Evolutionary conservation across 2,888 invertebrate genomes (phyloP), one percentile per base, ranked within the genome.

Genomic region (Dorcus hopei): DNA sequence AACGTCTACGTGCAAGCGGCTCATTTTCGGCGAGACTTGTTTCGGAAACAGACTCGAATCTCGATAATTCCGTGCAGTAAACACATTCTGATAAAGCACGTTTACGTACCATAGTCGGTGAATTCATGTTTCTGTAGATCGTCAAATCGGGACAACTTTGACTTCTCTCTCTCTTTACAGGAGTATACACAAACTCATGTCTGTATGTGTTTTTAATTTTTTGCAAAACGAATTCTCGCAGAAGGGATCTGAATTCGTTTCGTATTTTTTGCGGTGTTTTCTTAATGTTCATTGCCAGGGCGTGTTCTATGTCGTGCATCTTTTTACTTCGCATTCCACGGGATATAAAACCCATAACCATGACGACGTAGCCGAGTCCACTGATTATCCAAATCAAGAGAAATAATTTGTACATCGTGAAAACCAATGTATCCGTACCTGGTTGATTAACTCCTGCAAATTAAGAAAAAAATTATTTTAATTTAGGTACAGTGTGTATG

Each of bases 311-410:
- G 68, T 83, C 82, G 40, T 85, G 84, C 54, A 93, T 83, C 67
- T 86, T 83, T 73, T 93, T 91, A 66, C 91, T 91, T 53, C 84
- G 81, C 85, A 91, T 83, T 3, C 88, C 90, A 58, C 87, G 84
- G 0, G 91, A 88, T 65, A 94, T 91, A 72, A 93, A 93, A 1
- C 91, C 90, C 67, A 93, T 85, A 48, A 93, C 86, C 95, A 95
- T 95, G 23, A 94, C 87, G 47, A 94, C 85, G 76, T 95, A 95
- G 0, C 95, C 95, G 62, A 95, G 82, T 0, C 95, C 95, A 71
- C 94, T 93, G 60, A 94, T 91, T 54, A 95, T 92, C 95, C 95
- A 95, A 26, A 90, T 77, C 38, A 95, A 86, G 0, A 95, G 82
- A 68, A 91, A 90, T 59, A 89, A 84, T 77, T 94, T 87, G 79